phyloP scores from a whole-genome alignment of 2,888 invertebrate species.

The Stictocephala bisonia region DNA sequence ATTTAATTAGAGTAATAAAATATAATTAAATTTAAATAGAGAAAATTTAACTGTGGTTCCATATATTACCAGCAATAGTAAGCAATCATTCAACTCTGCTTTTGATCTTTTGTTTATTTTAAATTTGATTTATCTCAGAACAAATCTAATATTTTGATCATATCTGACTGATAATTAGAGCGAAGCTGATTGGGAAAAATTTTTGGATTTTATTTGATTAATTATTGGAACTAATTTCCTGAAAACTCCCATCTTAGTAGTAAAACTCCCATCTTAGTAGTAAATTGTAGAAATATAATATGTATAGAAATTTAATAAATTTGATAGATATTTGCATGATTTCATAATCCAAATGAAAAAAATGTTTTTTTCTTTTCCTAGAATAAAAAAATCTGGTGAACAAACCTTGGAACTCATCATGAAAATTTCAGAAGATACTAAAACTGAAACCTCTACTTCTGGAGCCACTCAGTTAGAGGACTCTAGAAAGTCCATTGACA shows the following conservation, averaged over 20 bases:
- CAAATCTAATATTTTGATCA: too few relatives aligned
- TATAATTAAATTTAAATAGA: too few relatives aligned
- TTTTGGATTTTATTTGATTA: too few relatives aligned
- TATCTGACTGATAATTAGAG: too few relatives aligned
- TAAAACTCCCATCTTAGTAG: too few relatives aligned
- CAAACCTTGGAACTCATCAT: constrained; percentile 12
- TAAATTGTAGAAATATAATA: too few relatives aligned
- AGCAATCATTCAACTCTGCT: background rate
- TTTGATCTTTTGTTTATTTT: too few relatives aligned
- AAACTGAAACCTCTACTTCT: background rate
- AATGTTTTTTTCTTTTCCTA: background rate
- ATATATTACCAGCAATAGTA: background rate
- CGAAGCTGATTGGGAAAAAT: too few relatives aligned
- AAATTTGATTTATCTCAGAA: too few relatives aligned
- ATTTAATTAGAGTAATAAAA: too few relatives aligned
- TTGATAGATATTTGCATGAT: background rate
- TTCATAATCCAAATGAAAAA: background rate
- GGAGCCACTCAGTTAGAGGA: constrained; percentile 10
- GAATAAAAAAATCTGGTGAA: constrained; percentile 10
- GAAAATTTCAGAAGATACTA: constrained; percentile 17
- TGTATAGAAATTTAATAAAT: background rate
- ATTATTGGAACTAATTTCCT: background rate
- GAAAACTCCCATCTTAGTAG: too few relatives aligned
- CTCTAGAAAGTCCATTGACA: background rate
- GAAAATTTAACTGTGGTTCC: too few relatives aligned